Evolutionary conservation across 2,113 vertebrate species (phyloP).

Genomic region (Myrmecophaga tridactyla): DNA sequence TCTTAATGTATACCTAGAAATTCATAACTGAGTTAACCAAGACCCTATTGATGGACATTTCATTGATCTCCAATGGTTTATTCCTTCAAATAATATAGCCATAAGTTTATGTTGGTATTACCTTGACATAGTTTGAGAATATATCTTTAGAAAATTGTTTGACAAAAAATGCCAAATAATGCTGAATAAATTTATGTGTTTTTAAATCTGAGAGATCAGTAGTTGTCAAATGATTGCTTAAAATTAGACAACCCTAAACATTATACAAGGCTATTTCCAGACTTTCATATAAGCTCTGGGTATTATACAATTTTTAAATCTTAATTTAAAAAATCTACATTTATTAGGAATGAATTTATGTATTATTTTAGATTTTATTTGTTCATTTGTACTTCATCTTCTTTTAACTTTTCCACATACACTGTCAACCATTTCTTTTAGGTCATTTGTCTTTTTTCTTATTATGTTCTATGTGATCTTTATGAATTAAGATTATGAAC

Average conservation of each 20-base stretch:
- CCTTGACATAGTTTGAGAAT: not conserved
- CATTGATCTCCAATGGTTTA: not conserved
- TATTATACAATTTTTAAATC: not conserved
- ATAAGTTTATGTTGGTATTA: not conserved
- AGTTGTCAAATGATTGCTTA: not conserved
- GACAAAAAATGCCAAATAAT: too few species aligned
- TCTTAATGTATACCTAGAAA: not conserved
- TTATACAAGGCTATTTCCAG: not conserved
- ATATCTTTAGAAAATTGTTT: not conserved
- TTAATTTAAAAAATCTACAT: not conserved
- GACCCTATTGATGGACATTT: not conserved
- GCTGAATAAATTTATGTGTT: not conserved
- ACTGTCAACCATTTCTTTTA: not conserved
- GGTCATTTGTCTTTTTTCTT: not conserved
- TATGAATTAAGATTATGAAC: not conserved
- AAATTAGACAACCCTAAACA: not conserved
- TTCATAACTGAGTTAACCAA: not conserved
- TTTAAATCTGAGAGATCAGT: not conserved
- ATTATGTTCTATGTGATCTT: not conserved
- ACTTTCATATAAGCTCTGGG: not conserved
- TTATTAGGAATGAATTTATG: not conserved
- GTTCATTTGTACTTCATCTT: not conserved
- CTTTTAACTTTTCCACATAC: not conserved
- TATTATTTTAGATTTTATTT: not conserved
- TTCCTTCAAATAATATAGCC: not conserved